Evolutionary conservation across 2,797 vertebrate species (phyloP), one percentile per base, ranked within the genome.

Genomic region (Buphagus erythrorhynchus): DNA sequence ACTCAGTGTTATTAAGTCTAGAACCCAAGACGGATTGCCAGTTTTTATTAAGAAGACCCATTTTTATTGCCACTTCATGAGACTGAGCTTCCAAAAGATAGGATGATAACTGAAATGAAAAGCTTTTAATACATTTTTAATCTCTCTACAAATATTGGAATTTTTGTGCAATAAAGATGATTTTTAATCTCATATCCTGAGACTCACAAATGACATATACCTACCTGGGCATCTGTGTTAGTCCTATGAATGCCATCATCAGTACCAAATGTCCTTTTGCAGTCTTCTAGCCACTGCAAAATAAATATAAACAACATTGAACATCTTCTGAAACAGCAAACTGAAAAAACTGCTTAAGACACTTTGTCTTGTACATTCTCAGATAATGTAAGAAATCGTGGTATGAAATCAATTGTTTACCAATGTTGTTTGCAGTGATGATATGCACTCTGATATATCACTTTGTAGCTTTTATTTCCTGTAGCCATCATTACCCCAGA

Each of bases 231-330:
- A 52, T 99, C 99, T 90, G 98, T 99, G 77, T 98, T 99, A 63
- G 98, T 93, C 79, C 95, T 97, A 57, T 98, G 99, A 96, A 97
- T 97, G 93, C 98, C 96, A 74, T 99, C 98, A 97, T 99, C 99
- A 90, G 98, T 98, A 73, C 99, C 98, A 93, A 99, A 99, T 8
- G 99, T 99, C 96, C 99, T 99, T 98, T 99, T 99, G 98, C 99
- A 99, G 97, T 99, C 99, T 79, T 99, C 98, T 86, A 99, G 97
- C 99, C 99, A 99, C 99, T 99, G 80, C n/a, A 97, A 93, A 80
- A 88, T 92, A 96, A 77, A 94, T 40, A 79, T 2, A 68, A 85
- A 77, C 49, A 95, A 87, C 49, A 67, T 40, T 28, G 81, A 93
- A 83, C 9, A 21, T 57, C 45, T 36, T 68, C 62, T 66, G 62